Evolutionary conservation across 2,888 invertebrate species (phyloP), one percentile per base, ranked within the genome.

Genomic region (Andrena minutula): DNA sequence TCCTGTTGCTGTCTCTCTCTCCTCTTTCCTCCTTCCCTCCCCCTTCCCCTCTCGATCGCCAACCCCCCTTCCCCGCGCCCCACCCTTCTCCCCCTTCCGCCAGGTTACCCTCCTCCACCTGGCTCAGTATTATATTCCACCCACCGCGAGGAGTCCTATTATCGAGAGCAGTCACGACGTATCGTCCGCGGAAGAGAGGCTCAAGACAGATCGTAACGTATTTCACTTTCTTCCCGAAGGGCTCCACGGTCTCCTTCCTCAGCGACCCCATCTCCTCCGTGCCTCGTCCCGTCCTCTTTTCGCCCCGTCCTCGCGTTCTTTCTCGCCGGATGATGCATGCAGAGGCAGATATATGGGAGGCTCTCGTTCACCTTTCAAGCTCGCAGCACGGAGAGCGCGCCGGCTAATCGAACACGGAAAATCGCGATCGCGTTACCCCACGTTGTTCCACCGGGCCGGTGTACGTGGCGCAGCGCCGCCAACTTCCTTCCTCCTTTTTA

Each of bases 221-320:
- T 90, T 91, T 92, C 91, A 92, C 92, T 92, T 92, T 91, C 92
- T 89, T 89, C 91, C 90, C 88, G 85, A 87, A 89, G 90, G 91
- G 87, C 82, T 71, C 68, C 66, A 75, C 74, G 66, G 58, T 72
- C 78, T 75, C 56, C 69, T 63, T 69, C 41, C 53, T 65, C 53
- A 8, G 28, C 47, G 8, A 20, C 71, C 41, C 8, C 32, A 58
- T 56, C 23, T 7, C 61, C 16, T 10, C 60, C 63, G n/a, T 20
- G 32, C 30, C 0, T 41, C 58, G 30, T 41, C 41, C 60, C n/a
- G 47, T 72, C 65, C 58, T 58, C 73, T 60, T 69, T 73, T 58
- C 69, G 32, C 63, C 61, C 47, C 35, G 30, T 23, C 77, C 51
- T 64, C 71, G 49, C 75, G 32, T 32, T 53, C 66, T 20, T 72